phyloP scores from a whole-genome alignment of 2,797 vertebrate genomes.

The Amphiprion clarkii region DNA sequence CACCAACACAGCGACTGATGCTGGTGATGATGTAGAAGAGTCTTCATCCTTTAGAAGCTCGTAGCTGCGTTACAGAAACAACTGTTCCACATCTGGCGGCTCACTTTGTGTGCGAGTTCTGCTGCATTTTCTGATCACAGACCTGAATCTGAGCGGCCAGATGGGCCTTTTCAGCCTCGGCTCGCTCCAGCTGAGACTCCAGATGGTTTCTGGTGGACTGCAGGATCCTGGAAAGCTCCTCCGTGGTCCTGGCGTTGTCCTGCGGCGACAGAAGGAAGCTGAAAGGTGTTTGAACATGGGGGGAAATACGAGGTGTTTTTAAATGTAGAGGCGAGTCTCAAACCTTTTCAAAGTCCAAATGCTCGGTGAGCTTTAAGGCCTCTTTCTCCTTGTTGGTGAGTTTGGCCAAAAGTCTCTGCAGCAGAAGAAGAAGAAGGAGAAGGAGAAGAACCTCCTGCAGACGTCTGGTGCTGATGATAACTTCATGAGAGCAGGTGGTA shows the following conservation, averaged over 20 bases:
- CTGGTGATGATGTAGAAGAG: too few relatives aligned
- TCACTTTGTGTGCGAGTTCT: neutral
- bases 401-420: constrained; percentile 86
- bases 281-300: neutral
- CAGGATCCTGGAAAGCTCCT: constrained; percentile 88
- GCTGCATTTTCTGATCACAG: neutral
- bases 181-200: constrained; percentile 86
- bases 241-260: constrained; percentile 86
- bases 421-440: constrained; percentile 25
- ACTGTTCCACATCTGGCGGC: neutral
- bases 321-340: neutral
- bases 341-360: constrained; percentile 92
- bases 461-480: neutral
- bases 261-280: constrained; percentile 48
- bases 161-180: constrained; percentile 87
- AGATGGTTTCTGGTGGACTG: constrained; percentile 86
- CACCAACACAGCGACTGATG: too few relatives aligned
- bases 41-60: too few relatives aligned
- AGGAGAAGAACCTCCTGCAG: neutral
- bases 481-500: neutral
- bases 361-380: constrained; percentile 82
- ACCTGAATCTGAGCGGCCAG: constrained; percentile 88
- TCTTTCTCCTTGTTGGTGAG: constrained; percentile 89
- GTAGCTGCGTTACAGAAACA: neutral
- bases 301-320: neutral